These are phyloP conservation scores for Dermochelys coriacea DNA, from an alignment of 2,797 vertebrate genomes.

Conservation along the genomic window DNA sequence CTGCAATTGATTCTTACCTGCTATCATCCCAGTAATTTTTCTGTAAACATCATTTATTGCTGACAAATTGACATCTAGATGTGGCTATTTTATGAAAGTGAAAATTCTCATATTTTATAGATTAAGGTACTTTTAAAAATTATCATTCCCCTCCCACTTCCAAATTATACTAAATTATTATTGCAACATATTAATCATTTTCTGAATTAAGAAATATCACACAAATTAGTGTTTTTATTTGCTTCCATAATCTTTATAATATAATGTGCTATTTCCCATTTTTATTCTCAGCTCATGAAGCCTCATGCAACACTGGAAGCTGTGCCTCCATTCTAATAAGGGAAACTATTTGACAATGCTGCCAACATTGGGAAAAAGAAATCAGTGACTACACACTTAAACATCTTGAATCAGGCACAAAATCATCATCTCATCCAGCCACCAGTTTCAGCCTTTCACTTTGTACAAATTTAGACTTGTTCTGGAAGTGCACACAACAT, in stretches of 20 bases:
- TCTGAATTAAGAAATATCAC: not conserved
- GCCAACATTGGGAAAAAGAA: not conserved
- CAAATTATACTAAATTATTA: not conserved
- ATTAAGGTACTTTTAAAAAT: not conserved
- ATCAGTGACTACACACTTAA: not conserved
- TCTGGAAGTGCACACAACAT: not conserved
- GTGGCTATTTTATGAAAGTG: not conserved
- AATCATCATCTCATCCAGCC: not conserved
- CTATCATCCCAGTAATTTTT: slow-evolving; percentile 33
- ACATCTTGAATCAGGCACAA: not conserved
- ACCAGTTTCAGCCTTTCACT: not conserved
- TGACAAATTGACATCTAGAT: not conserved
- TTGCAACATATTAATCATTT: not conserved
- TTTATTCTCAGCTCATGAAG: not conserved
- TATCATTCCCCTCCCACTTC: not conserved
- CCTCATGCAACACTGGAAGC: not conserved
- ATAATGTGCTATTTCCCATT: not conserved
- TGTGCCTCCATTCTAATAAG: not conserved
- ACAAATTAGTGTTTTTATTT: not conserved
- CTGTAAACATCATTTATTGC: slow-evolving; percentile 19
- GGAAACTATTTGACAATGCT: not conserved
- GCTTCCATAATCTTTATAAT: not conserved
- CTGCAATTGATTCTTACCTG: not conserved
- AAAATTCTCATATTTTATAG: not conserved
- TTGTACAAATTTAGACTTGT: not conserved